A percentile compares a stretch with the other conserved stretches of the same genome.
Conservation (phyloP, 2,113 vertebrate genomes). For the Callorhinus ursinus region DNA sequence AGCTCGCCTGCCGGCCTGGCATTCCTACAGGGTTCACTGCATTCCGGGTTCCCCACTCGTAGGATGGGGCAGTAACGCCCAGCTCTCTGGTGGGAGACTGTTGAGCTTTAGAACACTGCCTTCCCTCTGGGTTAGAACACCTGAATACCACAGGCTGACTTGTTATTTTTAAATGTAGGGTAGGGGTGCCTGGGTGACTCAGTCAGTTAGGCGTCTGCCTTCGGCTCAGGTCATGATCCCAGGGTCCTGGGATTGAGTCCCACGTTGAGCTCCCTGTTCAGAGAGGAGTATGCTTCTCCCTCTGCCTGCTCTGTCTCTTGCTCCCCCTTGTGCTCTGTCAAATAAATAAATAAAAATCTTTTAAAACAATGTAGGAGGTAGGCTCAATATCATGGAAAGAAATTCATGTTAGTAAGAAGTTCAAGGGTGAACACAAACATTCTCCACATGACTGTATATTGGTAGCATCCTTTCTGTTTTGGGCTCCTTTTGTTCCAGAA, state of each 20-base stretch:
- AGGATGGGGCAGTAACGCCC: background rate
- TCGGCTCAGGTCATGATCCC: background rate
- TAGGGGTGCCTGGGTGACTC: background rate
- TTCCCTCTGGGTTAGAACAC: background rate
- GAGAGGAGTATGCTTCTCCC: too few species aligned
- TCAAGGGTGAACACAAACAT: background rate
- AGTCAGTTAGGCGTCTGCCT: background rate
- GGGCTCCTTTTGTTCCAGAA: background rate
- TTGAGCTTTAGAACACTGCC: background rate
- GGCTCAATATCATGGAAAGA: background rate
- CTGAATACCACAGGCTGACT: background rate
- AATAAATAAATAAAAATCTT: background rate
- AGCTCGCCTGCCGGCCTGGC: background rate
- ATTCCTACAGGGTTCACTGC: background rate
- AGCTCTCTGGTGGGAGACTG: background rate
- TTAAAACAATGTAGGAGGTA: background rate
- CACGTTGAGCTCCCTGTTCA: too few species aligned
- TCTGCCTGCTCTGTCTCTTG: background rate
- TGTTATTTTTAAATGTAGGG: background rate
- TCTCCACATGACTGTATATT: background rate
- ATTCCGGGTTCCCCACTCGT: background rate
- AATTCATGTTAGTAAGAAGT: background rate
- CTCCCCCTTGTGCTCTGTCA: background rate
- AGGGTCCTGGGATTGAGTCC: background rate
- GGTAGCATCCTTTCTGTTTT: background rate